Conservation (phyloP, 2,888 invertebrate genomes). For the Amaurobius ferox region DNA sequence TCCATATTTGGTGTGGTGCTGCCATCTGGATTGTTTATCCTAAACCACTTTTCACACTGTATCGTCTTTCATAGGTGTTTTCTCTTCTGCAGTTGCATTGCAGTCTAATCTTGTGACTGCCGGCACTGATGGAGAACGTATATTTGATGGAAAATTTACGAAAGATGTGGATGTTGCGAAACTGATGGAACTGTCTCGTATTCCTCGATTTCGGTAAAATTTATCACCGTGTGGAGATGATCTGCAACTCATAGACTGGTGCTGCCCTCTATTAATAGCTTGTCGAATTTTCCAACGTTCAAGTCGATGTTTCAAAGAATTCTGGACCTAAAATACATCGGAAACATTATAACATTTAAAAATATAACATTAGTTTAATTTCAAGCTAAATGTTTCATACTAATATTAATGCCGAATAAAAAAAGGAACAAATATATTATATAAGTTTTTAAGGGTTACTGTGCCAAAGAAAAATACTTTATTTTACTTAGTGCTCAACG, state of each 20-base stretch:
- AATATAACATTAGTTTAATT: no score
- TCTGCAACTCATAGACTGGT: conserved; percentile 36
- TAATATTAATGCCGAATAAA: no score
- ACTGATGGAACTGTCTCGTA: conserved; percentile 59
- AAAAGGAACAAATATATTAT: no score
- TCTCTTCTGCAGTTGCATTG: conserved; percentile 9
- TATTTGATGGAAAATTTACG: conserved; percentile 38
- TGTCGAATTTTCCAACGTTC: conserved; percentile 52
- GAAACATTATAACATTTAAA: no score
- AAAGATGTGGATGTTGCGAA: conserved; percentile 53
- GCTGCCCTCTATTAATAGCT: conserved; percentile 45
- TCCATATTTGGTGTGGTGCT: no score
- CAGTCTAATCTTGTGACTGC: conserved; percentile 25
- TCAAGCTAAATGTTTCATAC: no score
- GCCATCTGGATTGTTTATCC: no score
- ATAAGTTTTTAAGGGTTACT: no score
- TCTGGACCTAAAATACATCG: conserved; percentile 55
- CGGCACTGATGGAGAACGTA: conserved; percentile 39
- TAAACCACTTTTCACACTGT: no score
- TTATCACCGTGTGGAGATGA: conserved; percentile 52
- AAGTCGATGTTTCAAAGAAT: conserved; percentile 37
- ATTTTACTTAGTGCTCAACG: no score
- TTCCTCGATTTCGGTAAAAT: conserved; percentile 31
- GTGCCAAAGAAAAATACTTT: no score
- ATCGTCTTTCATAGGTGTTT: conserved; percentile 30